Base-by-base conservation (phyloP, 64 coral and sea anemone genomes). In the Montipora capricornis region DNA sequence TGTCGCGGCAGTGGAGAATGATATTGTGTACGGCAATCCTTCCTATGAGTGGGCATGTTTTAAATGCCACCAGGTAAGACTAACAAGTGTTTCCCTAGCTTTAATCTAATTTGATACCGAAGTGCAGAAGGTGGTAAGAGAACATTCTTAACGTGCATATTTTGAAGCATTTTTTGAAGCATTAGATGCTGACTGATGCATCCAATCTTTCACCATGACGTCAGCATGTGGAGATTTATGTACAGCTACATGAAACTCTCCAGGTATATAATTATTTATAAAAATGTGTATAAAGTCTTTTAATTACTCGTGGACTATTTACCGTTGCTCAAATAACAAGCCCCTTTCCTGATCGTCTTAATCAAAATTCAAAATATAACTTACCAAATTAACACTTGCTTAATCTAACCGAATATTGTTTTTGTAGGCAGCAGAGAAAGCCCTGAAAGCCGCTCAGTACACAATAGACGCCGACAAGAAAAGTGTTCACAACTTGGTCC, bases 11-110 rank as follows among this genome's bases (percentile, higher is more conserved):
- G 95, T 74, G 44, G 58, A 14, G 10, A 96, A 94, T 49, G 95
- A 96, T 44, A 17, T 74, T 15, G 2, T 11, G 29, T 49, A 17
- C 69, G 6, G 8, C 26, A 61, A 46, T 29, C 11, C 76, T 6
- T 93, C 62, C 7, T 74, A 96, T 44, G 95, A 96, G 84, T 96
- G 95, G 95, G 81, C 59, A 5, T 96, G 95, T 75, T 96, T 96
- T 45, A 96, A 96, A 20, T 96, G 87, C 51, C 95, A 96, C 73
- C 95, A 96, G 95, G 95, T 96, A 49, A 88, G 53, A 11, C 53
- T 11, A 6, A 73, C 22, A 12, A 68, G 14, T 68, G 64, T 17
- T 15, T 68, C 17, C 5, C 5, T 20, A 4, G 20, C 19, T 71
- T 71, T 71, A 4, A 5, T 71, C 14, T 71, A 71, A 20, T 71